A percentile compares a stretch with the other conserved stretches of the same genome.
phyloP scores from a whole-genome alignment of 2,797 vertebrate genomes.

The Eremophila alpestris region DNA sequence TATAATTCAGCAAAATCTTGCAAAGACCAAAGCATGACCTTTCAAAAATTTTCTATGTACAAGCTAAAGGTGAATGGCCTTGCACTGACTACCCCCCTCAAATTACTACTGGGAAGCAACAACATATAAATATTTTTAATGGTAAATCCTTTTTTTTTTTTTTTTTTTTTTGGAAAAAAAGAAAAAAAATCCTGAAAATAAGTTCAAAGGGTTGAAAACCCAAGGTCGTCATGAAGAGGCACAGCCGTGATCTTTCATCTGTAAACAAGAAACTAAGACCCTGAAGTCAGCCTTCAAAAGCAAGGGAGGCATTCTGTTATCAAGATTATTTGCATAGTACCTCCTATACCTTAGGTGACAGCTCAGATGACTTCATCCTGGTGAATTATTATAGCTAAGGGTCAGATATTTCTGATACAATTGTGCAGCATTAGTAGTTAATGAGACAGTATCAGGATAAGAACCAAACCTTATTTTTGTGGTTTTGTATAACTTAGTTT shows the following conservation, averaged over 20 bases:
- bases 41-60: neutral
- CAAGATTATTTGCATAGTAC: conserved; percentile 45
- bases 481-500: conserved; percentile 29
- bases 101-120: neutral
- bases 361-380: conserved; percentile 31
- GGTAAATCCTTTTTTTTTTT: neutral
- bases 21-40: neutral
- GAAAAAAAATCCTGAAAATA: neutral
- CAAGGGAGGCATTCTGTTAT: conserved; percentile 23
- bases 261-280: conserved; percentile 8
- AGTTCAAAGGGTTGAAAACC: neutral
- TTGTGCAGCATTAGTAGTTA: conserved; percentile 37
- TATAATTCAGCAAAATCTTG: neutral
- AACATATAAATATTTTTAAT: neutral
- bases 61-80: neutral
- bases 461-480: conserved; percentile 49
- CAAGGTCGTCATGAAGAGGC: neutral
- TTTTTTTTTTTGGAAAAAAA: no score
- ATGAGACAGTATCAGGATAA: conserved; percentile 32
- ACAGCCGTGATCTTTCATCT: neutral
- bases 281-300: conserved; percentile 38
- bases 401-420: conserved; percentile 57
- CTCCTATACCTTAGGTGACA: neutral
- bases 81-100: neutral
- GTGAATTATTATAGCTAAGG: conserved; percentile 63